Base-by-base conservation (phyloP, 1,140 invertebrate species). In the Pachypsylla venusta region DNA sequence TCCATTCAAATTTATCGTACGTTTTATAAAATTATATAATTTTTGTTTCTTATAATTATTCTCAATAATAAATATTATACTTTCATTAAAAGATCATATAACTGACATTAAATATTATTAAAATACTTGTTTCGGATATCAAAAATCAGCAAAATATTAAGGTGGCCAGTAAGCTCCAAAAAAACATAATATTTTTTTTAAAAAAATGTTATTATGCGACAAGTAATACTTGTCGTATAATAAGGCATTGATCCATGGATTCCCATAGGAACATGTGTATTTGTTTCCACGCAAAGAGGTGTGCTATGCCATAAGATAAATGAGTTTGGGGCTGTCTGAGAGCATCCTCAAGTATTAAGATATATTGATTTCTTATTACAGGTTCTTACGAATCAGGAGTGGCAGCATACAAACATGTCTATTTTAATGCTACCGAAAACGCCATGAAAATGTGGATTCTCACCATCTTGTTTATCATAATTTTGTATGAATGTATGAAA, bases 361-460 rank as follows among this genome's bases (percentile, higher is more conserved):
- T n/a, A n/a, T n/a, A n/a, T 7, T 53, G 4, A 59, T 60, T 56
- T 65, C 66, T 60, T 67, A 61, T 75, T 74, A 63, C 57, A 78
- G 83, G 84, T 48, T 77, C 80, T 13, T 89, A 89, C 67, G 86
- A 89, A 71, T 79, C 81, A 42, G 82, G 82, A 19, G 74, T 84
- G 58, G 79, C 80, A 40, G 77, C 79, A 10, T 88, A 87, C 69
- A 88, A 89, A 68, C 85, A 89, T 67, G 78, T 89, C 66, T 90
- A 89, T 69, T 89, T 90, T 70, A 89, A 90, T 67, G 79, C 82
- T 22, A 89, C 85, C 2, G 69, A 72, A 35, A 84, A 85, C 61
- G 82, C 79, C 3, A 73, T 83, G 54, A 85, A 87, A 73, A 89
- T 89, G 65, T 90, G 87, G 86, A 69, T 79, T 13, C 69, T 81